Evolutionary conservation across 2,797 vertebrate genomes (phyloP), one percentile per base, ranked within the genome.

Genomic region (Ammospiza maritima): DNA sequence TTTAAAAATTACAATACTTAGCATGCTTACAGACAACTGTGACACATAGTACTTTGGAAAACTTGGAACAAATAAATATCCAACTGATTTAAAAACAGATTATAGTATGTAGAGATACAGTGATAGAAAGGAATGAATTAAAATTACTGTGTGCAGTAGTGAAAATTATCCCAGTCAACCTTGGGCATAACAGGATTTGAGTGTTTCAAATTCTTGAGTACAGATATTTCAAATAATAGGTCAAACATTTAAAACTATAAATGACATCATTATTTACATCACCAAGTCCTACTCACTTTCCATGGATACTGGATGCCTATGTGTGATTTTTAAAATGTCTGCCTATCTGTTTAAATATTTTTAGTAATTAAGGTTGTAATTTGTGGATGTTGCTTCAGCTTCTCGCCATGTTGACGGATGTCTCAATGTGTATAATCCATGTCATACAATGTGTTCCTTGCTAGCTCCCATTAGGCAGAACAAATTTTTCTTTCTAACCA

Each of bases 331-430:
- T 72, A 82, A 96, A 91, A 93, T 88, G 72, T 81, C 78, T 94
- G 74, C 83, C 88, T 91, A 86, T 88, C 77, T 90, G 89, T 93
- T 95, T 88, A 93, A 95, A 95, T 95, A 90, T 94, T 94, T 97
- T 96, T 95, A 95, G 92, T 92, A 94, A 90, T 96, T 94, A 94
- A 81, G 50, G 64, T 84, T 94, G 80, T 96, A 93, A 94, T 96
- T 94, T 93, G 85, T 91, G 85, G 91, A 76, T 95, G 77, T 96
- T 96, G 77, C 89, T 92, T 94, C 89, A 95, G 79, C 90, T 89
- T 92, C 91, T 96, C 92, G 89, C 93, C 89, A 71, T 76, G 77
- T 90, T 93, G 88, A 94, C 89, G 94, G 95, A 91, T 96, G 60
- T 79, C 92, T 96, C 85, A 80, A 44, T 95, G 84, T 96, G 90